Conservation (phyloP, 2,797 vertebrate genomes). For the Phoxinus dragarum region DNA sequence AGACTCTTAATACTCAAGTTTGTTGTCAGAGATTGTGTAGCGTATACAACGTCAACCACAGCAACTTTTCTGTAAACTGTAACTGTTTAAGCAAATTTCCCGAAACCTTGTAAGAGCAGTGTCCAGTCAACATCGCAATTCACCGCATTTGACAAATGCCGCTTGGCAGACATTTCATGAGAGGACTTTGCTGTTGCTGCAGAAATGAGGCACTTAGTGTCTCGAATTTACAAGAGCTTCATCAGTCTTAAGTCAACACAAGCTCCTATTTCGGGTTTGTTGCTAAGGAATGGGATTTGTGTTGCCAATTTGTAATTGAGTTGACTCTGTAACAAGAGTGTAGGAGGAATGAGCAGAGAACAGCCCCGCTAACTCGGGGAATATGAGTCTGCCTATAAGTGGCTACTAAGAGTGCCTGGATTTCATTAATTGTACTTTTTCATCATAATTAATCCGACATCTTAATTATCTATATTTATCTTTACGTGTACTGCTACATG, state of each 20-base stretch:
- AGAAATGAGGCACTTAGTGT: conserved; percentile 46
- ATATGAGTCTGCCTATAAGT: not conserved
- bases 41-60: not conserved
- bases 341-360: conserved; percentile 24
- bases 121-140: conserved; percentile 27
- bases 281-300: conserved; percentile 40
- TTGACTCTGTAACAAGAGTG: conserved; percentile 37
- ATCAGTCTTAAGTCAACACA: conserved; percentile 49
- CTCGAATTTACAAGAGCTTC: conserved; percentile 46
- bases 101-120: not conserved
- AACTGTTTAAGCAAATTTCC: conserved; percentile 27
- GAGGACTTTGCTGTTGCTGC: conserved; percentile 45
- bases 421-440: not conserved
- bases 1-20: not conserved
- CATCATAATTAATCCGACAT: not conserved
- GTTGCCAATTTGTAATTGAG: conserved; percentile 41
- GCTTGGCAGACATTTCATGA: conserved; percentile 40
- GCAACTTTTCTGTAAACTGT: conserved; percentile 17
- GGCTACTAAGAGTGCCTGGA: not conserved
- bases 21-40: not conserved
- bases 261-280: conserved; percentile 44
- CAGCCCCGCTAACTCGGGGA: not conserved
- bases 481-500: not conserved
- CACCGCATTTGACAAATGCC: conserved; percentile 33
- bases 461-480: conserved; percentile 35